Percentiles rank a stretch among this genome's conserved stretches.
These are phyloP conservation scores for Dromius quadrimaculatus DNA, from an alignment of 2,888 invertebrate species.

Conservation along the genomic window DNA sequence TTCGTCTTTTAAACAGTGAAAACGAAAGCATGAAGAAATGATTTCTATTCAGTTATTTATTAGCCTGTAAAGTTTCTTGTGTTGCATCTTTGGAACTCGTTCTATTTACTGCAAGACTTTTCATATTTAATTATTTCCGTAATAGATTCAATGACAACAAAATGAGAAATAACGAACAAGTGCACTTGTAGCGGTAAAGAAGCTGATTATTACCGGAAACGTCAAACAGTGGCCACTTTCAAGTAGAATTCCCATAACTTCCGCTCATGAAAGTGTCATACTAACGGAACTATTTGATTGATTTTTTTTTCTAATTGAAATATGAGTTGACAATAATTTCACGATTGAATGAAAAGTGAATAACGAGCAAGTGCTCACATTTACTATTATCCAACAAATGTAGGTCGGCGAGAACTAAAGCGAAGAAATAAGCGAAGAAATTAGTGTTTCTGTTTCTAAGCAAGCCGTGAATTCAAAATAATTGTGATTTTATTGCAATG, in stretches of 20 bases:
- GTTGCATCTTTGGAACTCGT: neutral
- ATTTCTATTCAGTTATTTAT: too few relatives aligned
- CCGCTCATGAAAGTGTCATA: constrained; percentile 25
- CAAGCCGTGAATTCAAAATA: constrained; percentile 25
- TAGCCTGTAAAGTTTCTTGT: constrained; percentile 1
- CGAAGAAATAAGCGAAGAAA: too few relatives aligned
- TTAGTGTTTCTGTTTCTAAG: constrained; percentile 15
- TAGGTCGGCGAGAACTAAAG: constrained; percentile 8
- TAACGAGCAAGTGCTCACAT: constrained; percentile 18
- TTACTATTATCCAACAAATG: constrained; percentile 28
- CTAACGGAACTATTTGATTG: constrained; percentile 9
- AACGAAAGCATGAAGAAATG: constrained; percentile 6
- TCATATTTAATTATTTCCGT: constrained; percentile 28
- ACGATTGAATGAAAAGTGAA: constrained; percentile 8
- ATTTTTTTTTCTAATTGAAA: neutral
- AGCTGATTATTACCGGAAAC: constrained; percentile 13
- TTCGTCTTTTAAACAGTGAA: constrained; percentile 3
- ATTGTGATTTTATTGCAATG: constrained; percentile 32
- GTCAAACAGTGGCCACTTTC: constrained; percentile 12
- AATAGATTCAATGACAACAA: constrained; percentile 14
- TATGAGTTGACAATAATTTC: neutral
- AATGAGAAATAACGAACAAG: constrained; percentile 18
- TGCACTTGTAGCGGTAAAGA: constrained; percentile 9
- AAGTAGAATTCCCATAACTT: constrained; percentile 26
- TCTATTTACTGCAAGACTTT: constrained; percentile 7